Percentiles rank a stretch among this genome's conserved stretches.
Conservation (phyloP, 2,888 invertebrate species). For the Drosophila macrothrix region DNA sequence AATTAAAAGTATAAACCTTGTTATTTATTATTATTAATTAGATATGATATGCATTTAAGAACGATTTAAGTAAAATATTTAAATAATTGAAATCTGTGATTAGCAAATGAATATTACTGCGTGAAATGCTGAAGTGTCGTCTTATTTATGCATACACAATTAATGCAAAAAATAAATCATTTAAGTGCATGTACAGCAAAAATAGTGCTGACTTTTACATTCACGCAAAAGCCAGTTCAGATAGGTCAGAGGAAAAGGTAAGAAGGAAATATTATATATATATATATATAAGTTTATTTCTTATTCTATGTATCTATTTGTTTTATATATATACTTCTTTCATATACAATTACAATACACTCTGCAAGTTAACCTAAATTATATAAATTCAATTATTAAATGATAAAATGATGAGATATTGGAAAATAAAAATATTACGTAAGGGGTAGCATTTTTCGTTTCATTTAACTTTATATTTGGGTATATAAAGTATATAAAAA, state of each 20-base stretch:
- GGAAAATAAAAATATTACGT: background rate
- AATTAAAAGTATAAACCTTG: background rate
- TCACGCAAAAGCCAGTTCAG: background rate
- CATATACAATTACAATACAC: conserved; percentile 6
- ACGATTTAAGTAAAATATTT: background rate
- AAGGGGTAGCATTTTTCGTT: background rate
- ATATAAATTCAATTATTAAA: background rate
- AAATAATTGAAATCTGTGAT: background rate
- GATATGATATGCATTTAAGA: background rate
- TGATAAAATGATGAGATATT: background rate
- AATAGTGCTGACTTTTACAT: background rate
- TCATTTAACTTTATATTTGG: background rate
- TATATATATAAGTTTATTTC: background rate
- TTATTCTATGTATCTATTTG: background rate
- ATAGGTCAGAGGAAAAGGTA: background rate
- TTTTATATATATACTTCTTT: background rate
- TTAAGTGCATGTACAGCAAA: background rate
- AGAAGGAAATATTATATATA: background rate
- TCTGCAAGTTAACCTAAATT: conserved; percentile 7
- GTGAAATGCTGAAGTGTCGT: background rate
- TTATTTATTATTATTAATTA: background rate
- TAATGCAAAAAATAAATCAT: background rate
- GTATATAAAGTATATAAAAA: background rate
- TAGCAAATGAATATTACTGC: background rate
- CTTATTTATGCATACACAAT: background rate